Conservation (phyloP, 2,113 vertebrate genomes). For the Synchiropus splendidus region DNA sequence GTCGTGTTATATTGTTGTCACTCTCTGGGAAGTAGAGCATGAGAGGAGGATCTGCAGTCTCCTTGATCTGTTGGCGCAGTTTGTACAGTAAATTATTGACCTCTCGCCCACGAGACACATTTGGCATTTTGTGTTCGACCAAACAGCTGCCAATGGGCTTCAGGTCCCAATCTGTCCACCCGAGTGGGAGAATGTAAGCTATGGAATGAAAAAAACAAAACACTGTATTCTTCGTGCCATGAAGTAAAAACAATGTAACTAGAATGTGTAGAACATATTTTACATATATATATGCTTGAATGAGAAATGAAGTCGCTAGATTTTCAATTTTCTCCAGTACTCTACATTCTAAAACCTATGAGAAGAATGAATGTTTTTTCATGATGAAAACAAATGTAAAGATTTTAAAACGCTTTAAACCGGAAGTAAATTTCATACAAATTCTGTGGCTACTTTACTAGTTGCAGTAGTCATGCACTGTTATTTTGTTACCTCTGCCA, state of each 20-base stretch:
- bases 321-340: no score
- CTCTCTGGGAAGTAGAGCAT: slow-evolving; percentile 4
- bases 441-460: no score
- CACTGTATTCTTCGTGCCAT: no score
- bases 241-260: no score
- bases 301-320: slow-evolving; percentile 1
- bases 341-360: no score
- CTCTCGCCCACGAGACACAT: slow-evolving; percentile 14
- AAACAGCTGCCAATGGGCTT: slow-evolving; percentile 11
- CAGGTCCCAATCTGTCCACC: slow-evolving; percentile 18
- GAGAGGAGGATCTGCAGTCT: slow-evolving; percentile 11
- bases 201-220: no score
- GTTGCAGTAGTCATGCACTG: slow-evolving; percentile 10
- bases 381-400: no score
- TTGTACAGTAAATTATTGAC: slow-evolving; percentile 20
- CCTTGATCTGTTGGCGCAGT: background rate
- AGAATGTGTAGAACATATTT: no score
- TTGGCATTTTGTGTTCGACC: slow-evolving; percentile 13
- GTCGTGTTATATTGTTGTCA: slow-evolving; percentile 1
- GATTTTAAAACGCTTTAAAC: no score
- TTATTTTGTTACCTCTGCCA: slow-evolving; percentile 6
- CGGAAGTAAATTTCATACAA: no score
- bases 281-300: background rate
- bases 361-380: no score
- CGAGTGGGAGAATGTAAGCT: slow-evolving; percentile 16